phyloP scores from a whole-genome alignment of 2,888 invertebrate species.

The Tetheella fluctuosa region DNA sequence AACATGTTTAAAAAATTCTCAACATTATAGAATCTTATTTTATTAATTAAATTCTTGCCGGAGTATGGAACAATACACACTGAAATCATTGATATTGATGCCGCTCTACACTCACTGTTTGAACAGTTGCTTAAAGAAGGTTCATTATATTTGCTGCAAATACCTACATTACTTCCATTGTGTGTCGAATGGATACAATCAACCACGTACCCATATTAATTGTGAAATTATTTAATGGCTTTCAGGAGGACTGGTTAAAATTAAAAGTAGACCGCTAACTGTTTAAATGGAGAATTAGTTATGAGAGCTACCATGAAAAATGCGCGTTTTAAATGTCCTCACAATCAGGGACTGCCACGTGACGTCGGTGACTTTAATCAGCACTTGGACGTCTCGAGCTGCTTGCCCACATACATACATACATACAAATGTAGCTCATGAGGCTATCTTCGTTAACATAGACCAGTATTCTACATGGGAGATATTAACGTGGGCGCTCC shows the following conservation, averaged over 20 bases:
- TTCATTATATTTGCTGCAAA: slow-evolving; percentile 17
- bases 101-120: slow-evolving; percentile 25
- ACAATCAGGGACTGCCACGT: no score
- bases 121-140: slow-evolving; percentile 36
- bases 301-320: no score
- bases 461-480: not conserved
- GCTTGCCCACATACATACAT: no score
- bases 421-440: not conserved
- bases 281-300: no score
- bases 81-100: slow-evolving; percentile 1
- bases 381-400: not conserved
- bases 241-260: no score
- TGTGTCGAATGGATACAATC: not conserved
- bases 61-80: not conserved
- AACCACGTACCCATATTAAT: not conserved
- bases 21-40: not conserved
- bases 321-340: not conserved
- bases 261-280: no score
- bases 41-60: not conserved
- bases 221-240: not conserved
- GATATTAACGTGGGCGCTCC: not conserved
- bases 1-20: not conserved
- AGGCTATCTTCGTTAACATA: not conserved
- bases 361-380: not conserved
- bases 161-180: slow-evolving; percentile 10